A percentile compares a stretch with the other conserved stretches of the same genome.
Evolutionary conservation across 2,888 invertebrate species (phyloP).

Genomic region (Malachius bipustulatus): DNA sequence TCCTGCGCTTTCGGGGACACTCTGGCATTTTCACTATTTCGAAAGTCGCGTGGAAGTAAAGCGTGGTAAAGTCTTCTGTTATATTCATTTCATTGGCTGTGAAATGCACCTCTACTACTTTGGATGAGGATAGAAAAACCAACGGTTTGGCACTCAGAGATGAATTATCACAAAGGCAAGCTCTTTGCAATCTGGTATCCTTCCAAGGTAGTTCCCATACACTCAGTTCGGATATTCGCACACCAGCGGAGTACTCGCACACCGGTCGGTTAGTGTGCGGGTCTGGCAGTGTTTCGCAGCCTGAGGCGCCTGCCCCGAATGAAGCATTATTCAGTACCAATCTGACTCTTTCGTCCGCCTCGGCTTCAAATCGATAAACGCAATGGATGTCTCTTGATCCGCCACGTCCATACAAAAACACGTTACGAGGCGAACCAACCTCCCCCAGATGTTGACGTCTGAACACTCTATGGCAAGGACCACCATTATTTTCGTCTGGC

Average conservation of each 20-base stretch:
- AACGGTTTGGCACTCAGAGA: constrained; percentile 47
- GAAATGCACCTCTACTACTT: constrained; percentile 64
- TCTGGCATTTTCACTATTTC: constrained; percentile 53
- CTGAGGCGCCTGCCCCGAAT: constrained; percentile 50
- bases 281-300: constrained; percentile 59
- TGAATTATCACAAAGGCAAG: constrained; percentile 70
- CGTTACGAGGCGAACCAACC: constrained; percentile 56
- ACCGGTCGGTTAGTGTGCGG: constrained; percentile 57
- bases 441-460: constrained; percentile 51
- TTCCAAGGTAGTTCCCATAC: constrained; percentile 63
- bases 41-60: constrained; percentile 65
- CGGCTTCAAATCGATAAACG: constrained; percentile 62
- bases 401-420: constrained; percentile 73
- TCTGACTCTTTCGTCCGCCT: constrained; percentile 49
- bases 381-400: constrained; percentile 67
- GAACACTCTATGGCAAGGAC: constrained; percentile 49
- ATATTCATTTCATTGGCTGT: constrained; percentile 61
- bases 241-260: constrained; percentile 37
- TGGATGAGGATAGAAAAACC: constrained; percentile 52
- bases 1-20: constrained; percentile 51
- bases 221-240: constrained; percentile 43
- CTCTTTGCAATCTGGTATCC: constrained; percentile 55
- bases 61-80: constrained; percentile 68
- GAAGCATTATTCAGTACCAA: constrained; percentile 59
- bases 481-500: constrained; percentile 29